These are phyloP conservation scores for Tyria jacobaeae DNA, from an alignment of 2,888 invertebrate genomes.

Conservation along the genomic window DNA sequence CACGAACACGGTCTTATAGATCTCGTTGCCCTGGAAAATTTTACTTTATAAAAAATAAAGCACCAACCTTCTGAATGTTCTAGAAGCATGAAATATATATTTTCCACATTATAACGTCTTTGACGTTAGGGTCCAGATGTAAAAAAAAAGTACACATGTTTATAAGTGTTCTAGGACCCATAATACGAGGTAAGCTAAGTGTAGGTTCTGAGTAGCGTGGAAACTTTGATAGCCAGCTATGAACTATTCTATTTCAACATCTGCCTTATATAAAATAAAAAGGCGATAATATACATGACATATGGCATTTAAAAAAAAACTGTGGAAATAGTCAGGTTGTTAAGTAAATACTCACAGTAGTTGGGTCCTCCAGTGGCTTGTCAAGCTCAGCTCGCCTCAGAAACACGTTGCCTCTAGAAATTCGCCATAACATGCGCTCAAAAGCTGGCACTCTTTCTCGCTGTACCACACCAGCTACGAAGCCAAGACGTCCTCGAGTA, in stretches of 20 bases:
- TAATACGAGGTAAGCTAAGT: no score
- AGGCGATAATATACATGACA: no score
- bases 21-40: slow-evolving; percentile 91
- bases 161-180: no score
- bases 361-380: slow-evolving; percentile 93
- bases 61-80: no score
- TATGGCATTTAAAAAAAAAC: not conserved
- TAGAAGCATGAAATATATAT: no score
- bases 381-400: slow-evolving; percentile 94
- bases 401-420: slow-evolving; percentile 97
- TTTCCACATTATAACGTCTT: no score
- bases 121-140: no score
- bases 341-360: slow-evolving; percentile 87
- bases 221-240: no score
- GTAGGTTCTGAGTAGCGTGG: no score
- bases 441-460: slow-evolving; percentile 95
- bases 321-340: not conserved
- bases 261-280: no score
- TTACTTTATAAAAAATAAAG: not conserved
- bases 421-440: slow-evolving; percentile 97
- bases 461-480: slow-evolving; percentile 97
- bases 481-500: slow-evolving; percentile 87
- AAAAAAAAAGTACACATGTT: no score
- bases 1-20: slow-evolving; percentile 96
- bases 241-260: no score